Evolutionary conservation across 1,140 invertebrate genomes (phyloP), one percentile per base, ranked within the genome.

Genomic region (Drosophila equinoxialis): DNA sequence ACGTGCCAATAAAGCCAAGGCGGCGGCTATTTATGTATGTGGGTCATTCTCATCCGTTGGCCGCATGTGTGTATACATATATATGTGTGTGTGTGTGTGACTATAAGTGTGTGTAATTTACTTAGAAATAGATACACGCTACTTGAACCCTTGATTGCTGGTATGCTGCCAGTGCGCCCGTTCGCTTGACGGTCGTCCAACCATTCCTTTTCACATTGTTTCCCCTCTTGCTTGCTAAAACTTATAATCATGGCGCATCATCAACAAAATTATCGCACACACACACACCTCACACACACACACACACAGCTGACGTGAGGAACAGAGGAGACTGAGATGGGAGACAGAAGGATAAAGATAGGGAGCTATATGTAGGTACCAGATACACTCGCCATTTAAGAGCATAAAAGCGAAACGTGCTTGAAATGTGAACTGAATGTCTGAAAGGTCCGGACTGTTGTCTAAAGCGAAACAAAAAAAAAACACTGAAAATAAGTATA

Each of bases 391-490:
- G 65, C 81, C 81, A 84, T 84, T 84, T 80, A 80, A 84, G 81
- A 84, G 81, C 81, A 84, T 84, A 84, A 84, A 83, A 84, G 81
- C 77, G 77, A 84, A 80, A 84, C 81, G 81, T 84, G 81, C 81
- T 84, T 82, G 77, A 84, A 84, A 79, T 84, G 81, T 84, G 77
- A 84, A 84, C 77, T 84, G 17, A 51, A 11, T 51, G 7, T 51
- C 45, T 51, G 45, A 51, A 39, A 39, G 45, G 45, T 51, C 13
- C 45, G 45, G 17, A 23, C 17, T 39, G 10, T 8, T 39, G 3
- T 11, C 37, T 10, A 39, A 23, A 51, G 45, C 17, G 17, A 23
- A 23, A 2, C 8, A 23, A 11, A 23, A 11, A 11, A 23, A 4
- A 11, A 4, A 51, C 45, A 51, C 45, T 48, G 45, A 48, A 48